Evolutionary conservation across 2,113 vertebrate species (phyloP).

Genomic region (Hyperoodon ampullatus): DNA sequence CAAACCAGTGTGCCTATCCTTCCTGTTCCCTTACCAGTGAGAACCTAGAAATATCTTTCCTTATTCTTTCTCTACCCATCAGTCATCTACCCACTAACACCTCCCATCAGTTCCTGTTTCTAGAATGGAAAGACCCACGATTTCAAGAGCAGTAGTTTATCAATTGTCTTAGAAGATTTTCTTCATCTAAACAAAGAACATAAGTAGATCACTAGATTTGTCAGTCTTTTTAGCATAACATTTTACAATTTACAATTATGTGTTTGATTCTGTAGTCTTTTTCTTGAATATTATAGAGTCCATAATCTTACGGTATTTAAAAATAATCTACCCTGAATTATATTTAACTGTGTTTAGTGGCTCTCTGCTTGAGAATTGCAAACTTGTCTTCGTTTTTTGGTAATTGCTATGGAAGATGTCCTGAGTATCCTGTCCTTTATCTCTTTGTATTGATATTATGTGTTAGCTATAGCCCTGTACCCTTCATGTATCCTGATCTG

Average conservation of each 20-base stretch:
- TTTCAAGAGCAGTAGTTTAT: background rate
- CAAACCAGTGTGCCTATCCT: background rate
- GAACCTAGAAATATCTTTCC: background rate
- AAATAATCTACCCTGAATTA: background rate
- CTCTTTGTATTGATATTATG: background rate
- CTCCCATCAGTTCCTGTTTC: background rate
- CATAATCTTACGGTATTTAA: background rate
- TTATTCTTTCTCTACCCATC: background rate
- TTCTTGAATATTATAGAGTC: background rate
- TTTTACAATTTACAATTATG: constrained; percentile 1
- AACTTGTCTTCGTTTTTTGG: background rate
- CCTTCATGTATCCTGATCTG: background rate
- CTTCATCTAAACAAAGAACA: background rate
- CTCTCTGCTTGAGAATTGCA: background rate
- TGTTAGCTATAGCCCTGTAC: background rate
- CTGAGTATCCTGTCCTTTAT: background rate
- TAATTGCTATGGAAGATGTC: background rate
- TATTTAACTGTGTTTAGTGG: background rate
- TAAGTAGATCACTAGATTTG: background rate
- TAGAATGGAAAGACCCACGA: background rate
- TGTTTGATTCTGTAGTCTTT: background rate
- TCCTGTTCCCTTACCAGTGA: background rate
- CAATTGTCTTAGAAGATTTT: background rate
- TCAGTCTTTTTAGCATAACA: background rate
- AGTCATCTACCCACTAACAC: background rate